Evolutionary conservation across 2,797 vertebrate genomes (phyloP).

Genomic region (Discoglossus pictus): DNA sequence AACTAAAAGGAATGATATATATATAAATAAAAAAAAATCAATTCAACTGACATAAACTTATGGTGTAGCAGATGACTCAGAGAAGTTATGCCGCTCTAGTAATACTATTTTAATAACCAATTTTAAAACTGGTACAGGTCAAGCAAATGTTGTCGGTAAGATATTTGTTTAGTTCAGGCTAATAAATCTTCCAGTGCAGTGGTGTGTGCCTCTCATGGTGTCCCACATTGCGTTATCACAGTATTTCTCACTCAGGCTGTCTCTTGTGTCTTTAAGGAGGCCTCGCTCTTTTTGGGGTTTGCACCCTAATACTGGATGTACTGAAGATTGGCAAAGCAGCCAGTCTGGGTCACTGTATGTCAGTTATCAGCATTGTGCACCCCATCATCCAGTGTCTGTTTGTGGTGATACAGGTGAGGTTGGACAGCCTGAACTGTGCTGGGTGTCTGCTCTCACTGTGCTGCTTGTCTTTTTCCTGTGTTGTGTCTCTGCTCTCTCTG

Average conservation of each 20-base stretch:
- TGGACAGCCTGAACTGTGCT: neutral
- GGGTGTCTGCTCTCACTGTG: neutral
- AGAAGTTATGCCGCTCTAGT: no score
- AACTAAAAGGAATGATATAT: no score
- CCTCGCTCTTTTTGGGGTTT: slow-evolving; percentile 73
- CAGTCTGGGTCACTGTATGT: slow-evolving; percentile 71
- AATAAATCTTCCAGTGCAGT: no score
- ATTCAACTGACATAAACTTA: no score
- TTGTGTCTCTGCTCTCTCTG: no score
- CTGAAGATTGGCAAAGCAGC: slow-evolving; percentile 71
- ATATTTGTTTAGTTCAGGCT: no score
- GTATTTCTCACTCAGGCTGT: neutral
- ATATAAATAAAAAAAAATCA: no score
- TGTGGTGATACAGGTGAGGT: slow-evolving; percentile 69
- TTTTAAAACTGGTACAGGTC: no score
- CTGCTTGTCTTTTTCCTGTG: neutral
- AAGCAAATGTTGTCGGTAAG: no score
- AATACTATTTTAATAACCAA: no score
- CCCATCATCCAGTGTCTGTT: slow-evolving; percentile 69
- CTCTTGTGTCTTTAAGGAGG: slow-evolving; percentile 59
- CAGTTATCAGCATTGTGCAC: slow-evolving; percentile 67
- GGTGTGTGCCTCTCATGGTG: no score
- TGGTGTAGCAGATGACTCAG: no score
- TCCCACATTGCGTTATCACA: neutral
- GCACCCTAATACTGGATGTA: slow-evolving; percentile 76